These are phyloP conservation scores for Rotaria macrura DNA, from an alignment of 2,888 invertebrate genomes.

Conservation along the genomic window DNA sequence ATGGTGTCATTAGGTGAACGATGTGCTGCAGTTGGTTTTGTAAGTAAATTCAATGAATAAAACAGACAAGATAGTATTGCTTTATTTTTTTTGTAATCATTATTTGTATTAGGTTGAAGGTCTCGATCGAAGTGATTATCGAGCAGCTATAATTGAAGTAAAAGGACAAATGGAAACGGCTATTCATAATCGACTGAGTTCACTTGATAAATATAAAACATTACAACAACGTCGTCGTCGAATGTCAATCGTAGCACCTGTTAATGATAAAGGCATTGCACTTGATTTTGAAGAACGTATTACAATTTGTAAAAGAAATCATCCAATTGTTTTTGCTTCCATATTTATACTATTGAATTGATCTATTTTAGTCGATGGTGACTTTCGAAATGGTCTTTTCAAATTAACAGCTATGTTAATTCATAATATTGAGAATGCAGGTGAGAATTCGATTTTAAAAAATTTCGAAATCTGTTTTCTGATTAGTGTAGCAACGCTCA, in stretches of 20 bases:
- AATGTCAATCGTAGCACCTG: neutral
- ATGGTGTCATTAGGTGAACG: neutral
- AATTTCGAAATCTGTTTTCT: no score
- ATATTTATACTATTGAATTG: neutral
- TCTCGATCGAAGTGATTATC: neutral
- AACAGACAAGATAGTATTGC: no score
- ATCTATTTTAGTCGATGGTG: neutral
- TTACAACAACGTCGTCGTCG: neutral
- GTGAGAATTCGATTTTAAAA: neutral
- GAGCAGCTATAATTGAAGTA: neutral
- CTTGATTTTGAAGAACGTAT: constrained; percentile 14
- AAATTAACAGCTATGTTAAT: constrained; percentile 10
- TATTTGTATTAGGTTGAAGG: constrained; percentile 20
- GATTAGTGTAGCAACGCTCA: no score
- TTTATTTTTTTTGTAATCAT: neutral
- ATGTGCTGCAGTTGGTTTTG: neutral
- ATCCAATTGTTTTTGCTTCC: neutral
- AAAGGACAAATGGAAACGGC: constrained; percentile 5
- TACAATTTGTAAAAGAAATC: neutral
- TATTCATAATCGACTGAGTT: neutral
- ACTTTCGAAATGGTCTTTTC: neutral
- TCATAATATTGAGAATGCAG: neutral
- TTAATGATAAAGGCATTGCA: neutral
- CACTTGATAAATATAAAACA: constrained; percentile 3
- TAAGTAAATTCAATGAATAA: neutral